Conservation (phyloP, 2,888 invertebrate species). For the Rhabditoides inermis region DNA sequence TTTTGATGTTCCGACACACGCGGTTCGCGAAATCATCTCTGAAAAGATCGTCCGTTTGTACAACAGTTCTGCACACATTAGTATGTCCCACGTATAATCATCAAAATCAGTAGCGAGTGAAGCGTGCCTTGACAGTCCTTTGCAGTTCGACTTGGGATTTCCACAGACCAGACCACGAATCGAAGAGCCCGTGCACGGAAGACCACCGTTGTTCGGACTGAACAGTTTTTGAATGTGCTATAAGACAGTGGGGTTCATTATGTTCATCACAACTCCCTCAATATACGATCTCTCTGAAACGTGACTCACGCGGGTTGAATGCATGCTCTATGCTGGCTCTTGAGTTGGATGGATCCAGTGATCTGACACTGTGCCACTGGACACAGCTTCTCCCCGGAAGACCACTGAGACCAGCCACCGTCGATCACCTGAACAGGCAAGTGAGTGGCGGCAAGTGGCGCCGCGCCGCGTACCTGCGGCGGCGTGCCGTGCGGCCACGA, state of each 20-base stretch:
- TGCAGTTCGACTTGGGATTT: conserved; percentile 21
- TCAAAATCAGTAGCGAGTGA: background rate
- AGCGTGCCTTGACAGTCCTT: no score
- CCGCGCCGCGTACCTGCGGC: conserved; percentile 15
- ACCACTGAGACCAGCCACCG: conserved; percentile 50
- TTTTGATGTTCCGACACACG: no score
- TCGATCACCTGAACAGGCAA: no score
- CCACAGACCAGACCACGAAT: conserved; percentile 49
- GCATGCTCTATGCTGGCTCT: conserved; percentile 45
- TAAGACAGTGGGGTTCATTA: no score
- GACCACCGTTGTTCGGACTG: conserved; percentile 52
- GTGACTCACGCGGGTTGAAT: conserved; percentile 49
- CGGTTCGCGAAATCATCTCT: no score
- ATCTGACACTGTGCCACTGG: conserved; percentile 49
- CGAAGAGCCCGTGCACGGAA: conserved; percentile 38
- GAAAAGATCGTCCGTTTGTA: no score
- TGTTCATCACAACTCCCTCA: no score
- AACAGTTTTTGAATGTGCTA: conserved; percentile 6
- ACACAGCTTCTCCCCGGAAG: conserved; percentile 34
- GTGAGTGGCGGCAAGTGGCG: no score
- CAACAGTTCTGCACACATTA: no score
- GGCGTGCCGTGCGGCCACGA: conserved; percentile 30
- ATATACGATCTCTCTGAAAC: no score
- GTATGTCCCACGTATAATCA: no score
- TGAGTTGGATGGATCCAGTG: conserved; percentile 39